These are phyloP conservation scores for Clepsis dumicolana DNA, from an alignment of 2,888 invertebrate species.

Conservation along the genomic window DNA sequence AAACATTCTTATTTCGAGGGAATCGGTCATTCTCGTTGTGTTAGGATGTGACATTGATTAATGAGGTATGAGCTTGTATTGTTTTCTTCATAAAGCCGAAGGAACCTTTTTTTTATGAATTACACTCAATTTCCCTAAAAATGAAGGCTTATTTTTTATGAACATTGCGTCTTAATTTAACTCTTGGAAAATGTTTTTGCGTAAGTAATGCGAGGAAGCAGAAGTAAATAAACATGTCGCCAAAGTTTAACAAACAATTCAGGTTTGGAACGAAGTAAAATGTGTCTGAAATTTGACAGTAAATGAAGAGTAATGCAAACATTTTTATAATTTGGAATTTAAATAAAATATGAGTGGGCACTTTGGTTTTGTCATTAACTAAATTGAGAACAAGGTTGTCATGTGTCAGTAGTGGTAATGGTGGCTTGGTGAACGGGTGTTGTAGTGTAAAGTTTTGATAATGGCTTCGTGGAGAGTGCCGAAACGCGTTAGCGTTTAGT, in stretches of 20 bases:
- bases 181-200: conserved; percentile 32
- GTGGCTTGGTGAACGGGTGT: no score
- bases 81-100: conserved; percentile 60
- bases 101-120: conserved; percentile 49
- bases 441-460: no score
- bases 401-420: no score
- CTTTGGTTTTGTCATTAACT: no score
- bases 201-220: conserved; percentile 22
- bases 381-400: no score
- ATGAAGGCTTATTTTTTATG: conserved; percentile 42
- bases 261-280: neutral
- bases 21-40: conserved; percentile 67
- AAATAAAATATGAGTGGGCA: no score
- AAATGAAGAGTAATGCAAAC: neutral
- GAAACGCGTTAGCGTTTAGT: no score
- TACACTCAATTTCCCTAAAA: conserved; percentile 43
- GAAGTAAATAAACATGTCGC: conserved; percentile 31
- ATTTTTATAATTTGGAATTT: neutral
- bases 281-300: neutral
- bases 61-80: conserved; percentile 63
- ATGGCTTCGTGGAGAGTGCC: no score
- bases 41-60: conserved; percentile 68
- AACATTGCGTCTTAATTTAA: conserved; percentile 39
- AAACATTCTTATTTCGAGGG: conserved; percentile 51
- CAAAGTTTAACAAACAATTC: conserved; percentile 43